phyloP scores from a whole-genome alignment of 2,113 vertebrate genomes.

The Paramisgurnus dabryanus region DNA sequence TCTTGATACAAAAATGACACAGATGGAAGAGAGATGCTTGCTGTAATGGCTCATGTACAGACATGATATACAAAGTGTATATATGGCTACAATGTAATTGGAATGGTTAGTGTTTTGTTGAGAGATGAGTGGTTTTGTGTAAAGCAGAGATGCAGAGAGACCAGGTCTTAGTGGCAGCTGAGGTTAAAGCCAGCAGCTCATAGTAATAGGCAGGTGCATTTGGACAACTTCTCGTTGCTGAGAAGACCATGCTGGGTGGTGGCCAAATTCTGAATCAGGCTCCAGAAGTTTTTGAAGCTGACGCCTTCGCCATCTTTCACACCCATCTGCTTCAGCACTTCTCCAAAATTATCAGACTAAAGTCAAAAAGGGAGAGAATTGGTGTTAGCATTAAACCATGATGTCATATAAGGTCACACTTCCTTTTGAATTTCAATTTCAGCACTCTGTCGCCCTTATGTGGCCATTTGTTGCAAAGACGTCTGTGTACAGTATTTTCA shows the following conservation, averaged over 20 bases:
- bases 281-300: conserved; percentile 77
- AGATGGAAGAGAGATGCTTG: neutral
- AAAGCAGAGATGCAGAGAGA: conserved; percentile 18
- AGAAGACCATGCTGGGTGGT: conserved; percentile 59
- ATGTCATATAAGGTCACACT: neutral
- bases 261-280: conserved; percentile 71
- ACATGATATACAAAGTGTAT: conserved; percentile 1
- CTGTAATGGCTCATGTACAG: neutral
- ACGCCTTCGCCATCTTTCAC: conserved; percentile 73
- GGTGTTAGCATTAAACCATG: too few species aligned
- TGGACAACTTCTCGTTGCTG: conserved; percentile 58
- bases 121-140: conserved; percentile 16
- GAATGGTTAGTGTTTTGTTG: conserved; percentile 20
- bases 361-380: neutral
- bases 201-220: conserved; percentile 70
- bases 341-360: conserved; percentile 62
- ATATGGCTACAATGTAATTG: conserved; percentile 8
- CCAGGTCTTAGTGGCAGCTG: conserved; percentile 5
- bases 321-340: conserved; percentile 70
- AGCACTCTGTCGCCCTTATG: neutral
- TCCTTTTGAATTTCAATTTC: neutral
- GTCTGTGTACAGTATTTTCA: too few species aligned
- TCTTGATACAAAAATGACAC: neutral
- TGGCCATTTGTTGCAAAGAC: neutral
- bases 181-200: conserved; percentile 53